These are phyloP conservation scores for Rhynchotus rufescens DNA, from an alignment of 2,797 vertebrate species.

Conservation along the genomic window DNA sequence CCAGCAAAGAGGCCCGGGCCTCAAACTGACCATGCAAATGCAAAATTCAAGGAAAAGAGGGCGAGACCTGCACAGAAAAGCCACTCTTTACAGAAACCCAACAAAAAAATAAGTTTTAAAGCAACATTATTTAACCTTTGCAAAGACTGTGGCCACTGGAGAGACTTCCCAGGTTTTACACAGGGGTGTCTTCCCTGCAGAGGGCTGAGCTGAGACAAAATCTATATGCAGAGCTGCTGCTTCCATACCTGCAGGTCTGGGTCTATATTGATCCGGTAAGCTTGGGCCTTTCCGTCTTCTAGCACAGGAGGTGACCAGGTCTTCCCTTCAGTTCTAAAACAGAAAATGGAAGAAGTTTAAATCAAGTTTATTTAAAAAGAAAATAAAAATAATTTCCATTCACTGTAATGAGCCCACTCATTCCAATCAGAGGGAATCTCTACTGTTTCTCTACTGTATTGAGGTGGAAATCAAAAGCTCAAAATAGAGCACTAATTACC, in stretches of 20 bases:
- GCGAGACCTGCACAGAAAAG: background rate
- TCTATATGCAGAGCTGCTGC: background rate
- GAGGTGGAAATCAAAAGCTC: background rate
- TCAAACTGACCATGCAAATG: background rate
- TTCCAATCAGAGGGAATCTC: background rate
- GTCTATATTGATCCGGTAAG: constrained; percentile 85
- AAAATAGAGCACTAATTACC: background rate
- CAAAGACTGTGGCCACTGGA: background rate
- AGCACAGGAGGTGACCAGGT: constrained; percentile 84
- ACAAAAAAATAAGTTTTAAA: rapidly evolving
- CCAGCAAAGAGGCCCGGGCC: too few species aligned
- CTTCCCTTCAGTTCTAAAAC: constrained; percentile 88
- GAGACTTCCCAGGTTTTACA: background rate
- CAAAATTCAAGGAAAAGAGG: background rate
- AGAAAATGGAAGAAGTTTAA: constrained; percentile 58
- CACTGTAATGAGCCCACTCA: background rate
- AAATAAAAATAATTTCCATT: too few species aligned
- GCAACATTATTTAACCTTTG: background rate
- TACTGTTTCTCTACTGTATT: background rate
- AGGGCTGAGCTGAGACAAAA: background rate
- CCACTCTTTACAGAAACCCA: background rate
- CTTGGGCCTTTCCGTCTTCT: constrained; percentile 91
- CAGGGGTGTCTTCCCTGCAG: background rate
- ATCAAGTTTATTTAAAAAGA: background rate
- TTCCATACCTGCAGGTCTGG: constrained; percentile 88